These are phyloP conservation scores for Sebastes paucispinis DNA, from an alignment of 2,797 vertebrate genomes.

Conservation along the genomic window DNA sequence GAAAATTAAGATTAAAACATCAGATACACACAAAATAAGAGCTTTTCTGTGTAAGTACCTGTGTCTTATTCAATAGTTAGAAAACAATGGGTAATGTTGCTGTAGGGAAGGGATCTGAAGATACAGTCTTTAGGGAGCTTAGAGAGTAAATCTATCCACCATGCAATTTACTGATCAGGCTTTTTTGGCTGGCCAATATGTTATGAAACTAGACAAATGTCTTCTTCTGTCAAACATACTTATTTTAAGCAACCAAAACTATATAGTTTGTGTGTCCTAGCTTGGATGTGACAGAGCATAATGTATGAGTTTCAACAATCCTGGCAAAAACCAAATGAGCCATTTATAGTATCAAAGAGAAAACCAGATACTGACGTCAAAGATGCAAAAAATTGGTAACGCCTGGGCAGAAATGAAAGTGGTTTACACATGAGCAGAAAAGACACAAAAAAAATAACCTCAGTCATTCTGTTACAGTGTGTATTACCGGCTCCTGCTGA, in stretches of 20 bases:
- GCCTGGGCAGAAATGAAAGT: constrained; percentile 40
- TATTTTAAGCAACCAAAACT: constrained; percentile 40
- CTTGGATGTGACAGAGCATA: constrained; percentile 36
- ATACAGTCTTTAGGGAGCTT: constrained; percentile 39
- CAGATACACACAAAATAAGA: constrained; percentile 36
- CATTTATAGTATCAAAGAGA: constrained; percentile 48
- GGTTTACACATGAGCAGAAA: constrained; percentile 38
- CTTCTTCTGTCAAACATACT: constrained; percentile 48
- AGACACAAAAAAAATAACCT: constrained; percentile 35
- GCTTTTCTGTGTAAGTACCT: constrained; percentile 44
- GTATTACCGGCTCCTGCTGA: constrained; percentile 33
- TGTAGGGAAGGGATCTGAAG: constrained; percentile 15
- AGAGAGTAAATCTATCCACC: constrained; percentile 45
- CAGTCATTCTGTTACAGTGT: constrained; percentile 42
- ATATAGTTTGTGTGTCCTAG: constrained; percentile 22
- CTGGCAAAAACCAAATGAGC: constrained; percentile 24
- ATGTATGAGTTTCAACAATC: constrained; percentile 35
- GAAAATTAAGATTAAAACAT: constrained; percentile 66
- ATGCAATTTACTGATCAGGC: constrained; percentile 41
- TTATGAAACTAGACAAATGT: constrained; percentile 50
- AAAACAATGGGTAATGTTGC: constrained; percentile 30
- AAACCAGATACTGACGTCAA: constrained; percentile 56
- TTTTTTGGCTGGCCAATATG: constrained; percentile 26
- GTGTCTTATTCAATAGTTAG: constrained; percentile 37
- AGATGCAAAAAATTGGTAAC: constrained; percentile 29